Conservation (phyloP, 2,797 vertebrate genomes). For the Pseudopleuronectes americanus region DNA sequence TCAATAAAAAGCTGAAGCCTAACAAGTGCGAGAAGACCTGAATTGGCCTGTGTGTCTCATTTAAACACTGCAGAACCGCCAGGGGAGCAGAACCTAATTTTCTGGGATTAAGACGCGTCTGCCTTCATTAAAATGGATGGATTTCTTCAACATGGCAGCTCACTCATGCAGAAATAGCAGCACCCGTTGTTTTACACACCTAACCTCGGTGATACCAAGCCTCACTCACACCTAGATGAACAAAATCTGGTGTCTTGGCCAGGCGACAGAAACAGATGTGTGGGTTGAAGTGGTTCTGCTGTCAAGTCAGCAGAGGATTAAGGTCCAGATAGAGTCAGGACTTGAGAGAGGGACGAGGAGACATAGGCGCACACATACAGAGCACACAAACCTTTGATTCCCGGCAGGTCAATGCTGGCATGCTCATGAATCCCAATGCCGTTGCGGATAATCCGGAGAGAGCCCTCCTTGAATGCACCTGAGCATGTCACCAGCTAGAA, state of each 20-base stretch:
- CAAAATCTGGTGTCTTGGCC: slow-evolving; percentile 52
- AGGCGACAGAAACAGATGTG: slow-evolving; percentile 51
- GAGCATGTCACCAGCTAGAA: slow-evolving; percentile 96
- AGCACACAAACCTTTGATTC: slow-evolving; percentile 86
- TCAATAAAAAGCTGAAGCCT: slow-evolving; percentile 72
- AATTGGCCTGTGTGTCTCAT: slow-evolving; percentile 53
- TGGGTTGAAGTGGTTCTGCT: slow-evolving; percentile 33
- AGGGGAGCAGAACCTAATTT: slow-evolving; percentile 47
- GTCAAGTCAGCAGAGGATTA: slow-evolving; percentile 33
- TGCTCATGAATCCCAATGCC: slow-evolving; percentile 99
- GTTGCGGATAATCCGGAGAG: slow-evolving; percentile 96
- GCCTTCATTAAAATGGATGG: slow-evolving; percentile 36
- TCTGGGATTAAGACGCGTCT: slow-evolving; percentile 53
- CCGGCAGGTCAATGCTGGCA: slow-evolving; percentile 97
- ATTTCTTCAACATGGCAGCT: slow-evolving; percentile 39
- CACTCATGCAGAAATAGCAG: slow-evolving; percentile 8
- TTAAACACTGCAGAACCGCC: slow-evolving; percentile 46
- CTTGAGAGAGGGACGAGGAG: slow-evolving; percentile 17
- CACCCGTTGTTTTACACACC: slow-evolving; percentile 17
- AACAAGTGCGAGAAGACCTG: slow-evolving; percentile 63
- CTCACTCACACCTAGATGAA: background rate
- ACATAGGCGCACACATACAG: slow-evolving; percentile 16
- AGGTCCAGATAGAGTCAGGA: slow-evolving; percentile 34
- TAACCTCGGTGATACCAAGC: slow-evolving; percentile 24
- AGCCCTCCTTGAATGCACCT: slow-evolving; percentile 97